phyloP scores from a whole-genome alignment of 2,888 invertebrate species.

The Spialia ferax region DNA sequence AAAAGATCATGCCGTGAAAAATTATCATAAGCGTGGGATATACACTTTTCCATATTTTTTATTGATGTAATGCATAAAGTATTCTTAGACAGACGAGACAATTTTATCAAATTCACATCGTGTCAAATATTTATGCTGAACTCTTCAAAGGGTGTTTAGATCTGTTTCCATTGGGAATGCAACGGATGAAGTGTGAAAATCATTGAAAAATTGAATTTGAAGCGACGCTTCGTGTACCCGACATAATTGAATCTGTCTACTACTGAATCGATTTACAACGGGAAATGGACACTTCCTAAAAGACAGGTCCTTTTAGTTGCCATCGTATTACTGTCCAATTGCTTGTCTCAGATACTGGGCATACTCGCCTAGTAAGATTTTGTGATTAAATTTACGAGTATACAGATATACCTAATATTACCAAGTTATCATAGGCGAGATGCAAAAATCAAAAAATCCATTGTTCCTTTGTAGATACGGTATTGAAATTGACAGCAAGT shows the following conservation, averaged over 20 bases:
- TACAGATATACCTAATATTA: too few relatives aligned
- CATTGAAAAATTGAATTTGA: constrained; percentile 65
- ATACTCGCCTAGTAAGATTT: too few relatives aligned
- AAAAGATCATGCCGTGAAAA: too few relatives aligned
- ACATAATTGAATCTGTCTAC: constrained; percentile 71
- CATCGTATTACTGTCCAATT: background rate
- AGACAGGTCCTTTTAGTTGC: background rate
- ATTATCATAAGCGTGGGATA: too few relatives aligned
- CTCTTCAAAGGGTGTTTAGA: background rate
- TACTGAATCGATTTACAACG: constrained; percentile 64
- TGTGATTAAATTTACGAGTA: too few relatives aligned
- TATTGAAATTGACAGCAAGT: background rate
- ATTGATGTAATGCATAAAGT: too few relatives aligned
- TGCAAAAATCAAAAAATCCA: too few relatives aligned
- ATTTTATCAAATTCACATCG: background rate
- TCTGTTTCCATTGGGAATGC: constrained; percentile 51
- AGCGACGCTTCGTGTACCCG: constrained; percentile 48
- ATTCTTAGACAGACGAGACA: background rate
- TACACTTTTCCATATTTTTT: too few relatives aligned
- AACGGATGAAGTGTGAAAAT: constrained; percentile 65
- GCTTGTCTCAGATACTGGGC: background rate
- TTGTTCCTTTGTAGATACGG: too few relatives aligned
- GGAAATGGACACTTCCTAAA: constrained; percentile 26
- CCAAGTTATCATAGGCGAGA: too few relatives aligned
- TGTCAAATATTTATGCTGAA: background rate